Base-by-base conservation (phyloP, 2,797 vertebrate genomes). In the Eidolon dupreanum region DNA sequence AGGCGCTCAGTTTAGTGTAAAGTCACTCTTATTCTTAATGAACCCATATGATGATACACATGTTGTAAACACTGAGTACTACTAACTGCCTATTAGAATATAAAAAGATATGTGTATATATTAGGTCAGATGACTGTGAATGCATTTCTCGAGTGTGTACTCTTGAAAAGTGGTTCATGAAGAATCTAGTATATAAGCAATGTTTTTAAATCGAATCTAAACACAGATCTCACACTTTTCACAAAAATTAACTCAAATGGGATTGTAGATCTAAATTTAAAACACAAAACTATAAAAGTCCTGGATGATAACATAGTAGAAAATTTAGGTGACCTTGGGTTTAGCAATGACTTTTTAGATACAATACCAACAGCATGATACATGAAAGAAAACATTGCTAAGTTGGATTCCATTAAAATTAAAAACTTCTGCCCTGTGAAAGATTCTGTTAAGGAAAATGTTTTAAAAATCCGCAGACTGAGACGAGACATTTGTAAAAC, bases 391-490 rank as follows among this genome's bases (percentile, higher is more conserved):
- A 93, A 71, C 24, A 36, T 9, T 86, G 70, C 51, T 77, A 94
- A 74, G 16, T 33, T 94, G n/a, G 15, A 63, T 17, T 77, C 90
- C 33, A 74, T 65, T 94, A 77, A 95, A 87, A 75, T 79, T 85
- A 43, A 88, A 81, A 78, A 38, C 7, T 24, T 17, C 20, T 95
- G 16, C 31, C 73, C 51, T 94, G 10, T 79, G 26, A 84, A 88
- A 61, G 12, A 15, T 61, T 61, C 19, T 74, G 16, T 78, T 43
- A 91, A 65, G 11, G 11, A 79, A 20, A 78, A 94, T 46, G 16
- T 49, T 49, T 49, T 17, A 5, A 16, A 49, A 49, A 83, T 66
- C 13, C 16, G 79, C 3, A 84, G 8, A 16, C 20, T 26, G 8
- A 49, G 33, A 78, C 16, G 77, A 86, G 82, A 73, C 43, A 49